Evolutionary conservation across 2,113 vertebrate species (phyloP), one percentile per base, ranked within the genome.

Genomic region (Leptosomus discolor): DNA sequence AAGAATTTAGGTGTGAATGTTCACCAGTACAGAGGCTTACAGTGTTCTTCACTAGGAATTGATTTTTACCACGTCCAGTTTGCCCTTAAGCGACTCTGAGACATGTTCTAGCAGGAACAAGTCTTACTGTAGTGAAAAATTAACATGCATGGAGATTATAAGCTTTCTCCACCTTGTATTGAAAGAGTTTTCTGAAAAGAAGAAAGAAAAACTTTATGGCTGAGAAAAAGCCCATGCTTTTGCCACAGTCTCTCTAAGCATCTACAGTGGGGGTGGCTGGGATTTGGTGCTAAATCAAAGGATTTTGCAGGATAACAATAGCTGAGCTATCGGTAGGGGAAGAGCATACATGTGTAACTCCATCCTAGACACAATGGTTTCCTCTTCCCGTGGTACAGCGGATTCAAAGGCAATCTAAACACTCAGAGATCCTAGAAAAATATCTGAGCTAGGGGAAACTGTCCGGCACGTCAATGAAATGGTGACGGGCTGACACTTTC

Each of bases 341-440:
- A 93, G 34, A 88, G 19, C 68, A 60, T n/a, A 39, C 15, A 26
- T 18, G 34, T 91, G 87, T 46, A 88, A 58, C 84, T 75, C 84
- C 92, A 76, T 96, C 74, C 69, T 34, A 56, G 81, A 60, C 61
- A 87, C 81, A 96, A 73, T 22, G n/a, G n/a, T 58, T 97, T 97
- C 96, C 96, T 96, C 74, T 97, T 97, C 92, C 95, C 9, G 1
- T 93, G 84, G 27, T 90, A 68, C 23, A 68, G 51, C 56, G 80
- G 56, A 67, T 94, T 92, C 94, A 97, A 96, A 96, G 87, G 41
- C 90, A 94, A 85, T 51, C 77, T 71, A 57, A 97, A 91, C 84
- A 75, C 84, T 85, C 74, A 41, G 53, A 91, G 69, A 71, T 82
- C 84, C 90, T 82, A 87, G 95, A 91, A 95, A 97, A 94, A 93